A percentile compares a stretch with the other conserved stretches of the same genome.
phyloP scores from a whole-genome alignment of 1,140 invertebrate species.

The Aporrectodea caliginosa region DNA sequence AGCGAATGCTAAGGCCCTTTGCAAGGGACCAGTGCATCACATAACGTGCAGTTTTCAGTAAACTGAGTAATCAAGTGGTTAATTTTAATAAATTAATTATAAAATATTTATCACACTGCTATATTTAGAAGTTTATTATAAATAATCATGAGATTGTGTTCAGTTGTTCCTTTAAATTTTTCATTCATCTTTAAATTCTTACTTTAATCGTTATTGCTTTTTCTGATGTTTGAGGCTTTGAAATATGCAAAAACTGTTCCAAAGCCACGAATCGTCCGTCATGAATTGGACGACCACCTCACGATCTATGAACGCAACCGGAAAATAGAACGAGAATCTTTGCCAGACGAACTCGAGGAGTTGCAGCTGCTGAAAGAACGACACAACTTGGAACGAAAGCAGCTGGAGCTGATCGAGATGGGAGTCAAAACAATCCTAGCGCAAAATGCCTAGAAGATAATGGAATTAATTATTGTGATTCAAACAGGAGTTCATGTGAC shows the following conservation, averaged over 20 bases:
- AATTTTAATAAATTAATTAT: background rate
- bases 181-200: too few species aligned
- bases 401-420: background rate
- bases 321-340: background rate
- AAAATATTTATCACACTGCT: background rate
- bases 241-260: background rate
- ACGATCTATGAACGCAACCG: background rate
- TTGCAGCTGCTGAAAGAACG: background rate
- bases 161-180: background rate
- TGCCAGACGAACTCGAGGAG: background rate
- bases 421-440: background rate
- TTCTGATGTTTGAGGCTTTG: background rate
- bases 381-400: background rate
- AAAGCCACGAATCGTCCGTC: background rate
- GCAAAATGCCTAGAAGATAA: background rate
- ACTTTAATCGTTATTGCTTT: background rate
- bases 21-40: too few species aligned
- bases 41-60: background rate
- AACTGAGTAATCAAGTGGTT: background rate
- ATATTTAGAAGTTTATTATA: background rate
- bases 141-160: background rate
- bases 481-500: too few species aligned
- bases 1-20: too few species aligned
- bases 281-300: background rate
- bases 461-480: too few species aligned